phyloP scores from a whole-genome alignment of 64 coral and sea anemone genomes.

The Montipora capricornis region DNA sequence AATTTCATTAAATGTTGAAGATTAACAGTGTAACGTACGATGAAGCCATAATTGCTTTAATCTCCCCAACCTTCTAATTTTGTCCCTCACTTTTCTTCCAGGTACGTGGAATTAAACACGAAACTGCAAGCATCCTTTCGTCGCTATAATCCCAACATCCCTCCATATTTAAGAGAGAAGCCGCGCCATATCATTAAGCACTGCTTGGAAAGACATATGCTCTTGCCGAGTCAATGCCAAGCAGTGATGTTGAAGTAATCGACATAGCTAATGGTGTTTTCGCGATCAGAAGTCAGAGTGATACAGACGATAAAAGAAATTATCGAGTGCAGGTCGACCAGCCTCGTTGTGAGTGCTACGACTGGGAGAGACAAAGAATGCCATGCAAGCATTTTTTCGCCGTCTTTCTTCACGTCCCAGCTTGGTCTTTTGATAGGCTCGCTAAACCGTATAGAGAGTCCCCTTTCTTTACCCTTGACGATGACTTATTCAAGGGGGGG shows the following conservation, averaged over 20 bases:
- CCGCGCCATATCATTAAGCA: conserved; percentile 51
- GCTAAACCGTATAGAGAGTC: conserved; percentile 5
- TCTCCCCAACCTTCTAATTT: too few species aligned
- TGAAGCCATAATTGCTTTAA: conserved; percentile 22
- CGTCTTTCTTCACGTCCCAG: conserved; percentile 35
- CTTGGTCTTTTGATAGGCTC: conserved; percentile 47
- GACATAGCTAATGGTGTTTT: conserved; percentile 19
- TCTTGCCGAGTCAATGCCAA: conserved; percentile 23
- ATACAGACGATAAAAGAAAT: background rate
- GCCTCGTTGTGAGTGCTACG: conserved; percentile 19
- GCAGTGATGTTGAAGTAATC: conserved; percentile 3
- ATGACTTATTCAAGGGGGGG: background rate
- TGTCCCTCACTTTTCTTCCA: too few species aligned
- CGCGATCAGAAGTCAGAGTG: conserved; percentile 34
- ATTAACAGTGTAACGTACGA: background rate
- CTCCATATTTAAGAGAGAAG: background rate
- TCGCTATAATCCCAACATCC: background rate
- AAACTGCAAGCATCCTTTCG: conserved; percentile 23
- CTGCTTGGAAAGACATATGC: background rate
- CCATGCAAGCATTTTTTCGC: conserved; percentile 73
- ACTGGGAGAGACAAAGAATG: conserved; percentile 33
- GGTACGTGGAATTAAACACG: conserved; percentile 62
- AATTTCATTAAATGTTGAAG: background rate
- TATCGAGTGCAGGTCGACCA: conserved; percentile 12
- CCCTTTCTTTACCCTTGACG: background rate